phyloP scores from a whole-genome alignment of 2,113 vertebrate genomes.

The Ia io region DNA sequence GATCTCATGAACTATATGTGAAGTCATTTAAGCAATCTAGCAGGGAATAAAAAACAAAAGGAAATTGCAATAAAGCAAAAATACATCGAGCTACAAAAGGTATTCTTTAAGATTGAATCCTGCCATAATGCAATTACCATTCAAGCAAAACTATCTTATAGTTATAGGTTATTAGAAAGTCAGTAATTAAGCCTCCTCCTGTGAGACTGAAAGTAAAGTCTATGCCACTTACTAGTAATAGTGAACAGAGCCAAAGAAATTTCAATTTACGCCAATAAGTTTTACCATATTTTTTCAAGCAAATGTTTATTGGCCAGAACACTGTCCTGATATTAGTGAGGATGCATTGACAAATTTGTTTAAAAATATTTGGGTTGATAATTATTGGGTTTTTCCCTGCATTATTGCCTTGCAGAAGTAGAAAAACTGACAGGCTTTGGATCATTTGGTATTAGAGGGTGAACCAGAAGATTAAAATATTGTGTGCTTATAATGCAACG shows the following conservation, averaged over 20 bases:
- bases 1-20: not conserved
- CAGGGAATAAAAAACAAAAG: not conserved
- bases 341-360: not conserved
- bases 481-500: not conserved
- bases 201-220: not conserved
- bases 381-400: not conserved
- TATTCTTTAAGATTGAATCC: not conserved
- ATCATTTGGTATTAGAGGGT: not conserved
- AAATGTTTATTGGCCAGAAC: not conserved
- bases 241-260: not conserved
- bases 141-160: not conserved
- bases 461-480: not conserved
- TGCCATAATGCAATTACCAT: not conserved
- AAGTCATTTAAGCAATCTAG: conserved; percentile 17
- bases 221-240: not conserved
- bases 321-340: not conserved
- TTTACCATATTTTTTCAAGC: not conserved
- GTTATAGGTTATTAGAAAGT: not conserved
- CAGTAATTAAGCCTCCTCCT: not conserved
- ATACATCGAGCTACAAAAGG: not conserved
- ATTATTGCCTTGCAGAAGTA: not conserved
- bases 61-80: conserved; percentile 33
- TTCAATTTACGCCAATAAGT: not conserved
- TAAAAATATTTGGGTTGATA: not conserved
- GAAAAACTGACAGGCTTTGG: not conserved